phyloP scores from a whole-genome alignment of 2,113 vertebrate genomes.

The Crypturellus undulatus region DNA sequence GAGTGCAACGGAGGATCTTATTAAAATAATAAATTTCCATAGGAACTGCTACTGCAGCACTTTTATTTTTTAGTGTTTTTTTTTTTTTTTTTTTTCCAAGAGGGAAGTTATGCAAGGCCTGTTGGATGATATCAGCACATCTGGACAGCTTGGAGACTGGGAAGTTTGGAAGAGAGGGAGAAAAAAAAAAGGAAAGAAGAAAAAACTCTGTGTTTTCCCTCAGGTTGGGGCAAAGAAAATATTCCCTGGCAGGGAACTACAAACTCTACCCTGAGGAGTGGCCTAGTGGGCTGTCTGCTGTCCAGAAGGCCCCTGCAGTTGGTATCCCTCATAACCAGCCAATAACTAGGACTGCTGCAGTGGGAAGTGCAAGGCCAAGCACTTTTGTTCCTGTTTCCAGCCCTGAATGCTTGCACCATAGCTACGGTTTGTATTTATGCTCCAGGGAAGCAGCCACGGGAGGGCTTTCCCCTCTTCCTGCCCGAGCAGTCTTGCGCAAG shows the following conservation, averaged over 20 bases:
- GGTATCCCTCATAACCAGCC: neutral
- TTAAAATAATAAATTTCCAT: constrained; percentile 71
- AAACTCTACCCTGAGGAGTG: neutral
- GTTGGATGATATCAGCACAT: constrained; percentile 50
- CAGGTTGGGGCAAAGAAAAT: neutral
- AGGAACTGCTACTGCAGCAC: constrained; percentile 38
- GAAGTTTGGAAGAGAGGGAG: neutral
- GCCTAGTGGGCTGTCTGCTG: neutral
- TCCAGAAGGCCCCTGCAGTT: neutral
- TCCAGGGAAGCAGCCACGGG: neutral
- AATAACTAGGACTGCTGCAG: neutral
- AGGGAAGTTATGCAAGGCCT: constrained; percentile 29
- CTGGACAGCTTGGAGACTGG: neutral
- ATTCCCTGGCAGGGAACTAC: neutral
- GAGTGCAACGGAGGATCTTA: constrained; percentile 49
- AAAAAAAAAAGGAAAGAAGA: neutral
- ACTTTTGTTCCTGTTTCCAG: accelerated
- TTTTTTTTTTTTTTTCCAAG: neutral
- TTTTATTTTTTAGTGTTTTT: neutral
- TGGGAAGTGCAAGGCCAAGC: constrained; percentile 9
- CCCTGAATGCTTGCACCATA: neutral
- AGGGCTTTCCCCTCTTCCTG: neutral
- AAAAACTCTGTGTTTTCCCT: neutral
- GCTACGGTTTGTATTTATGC: neutral
- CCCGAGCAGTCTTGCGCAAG: neutral